Conservation (phyloP, 2,113 vertebrate species). For the Ceuthmochares aereus region DNA sequence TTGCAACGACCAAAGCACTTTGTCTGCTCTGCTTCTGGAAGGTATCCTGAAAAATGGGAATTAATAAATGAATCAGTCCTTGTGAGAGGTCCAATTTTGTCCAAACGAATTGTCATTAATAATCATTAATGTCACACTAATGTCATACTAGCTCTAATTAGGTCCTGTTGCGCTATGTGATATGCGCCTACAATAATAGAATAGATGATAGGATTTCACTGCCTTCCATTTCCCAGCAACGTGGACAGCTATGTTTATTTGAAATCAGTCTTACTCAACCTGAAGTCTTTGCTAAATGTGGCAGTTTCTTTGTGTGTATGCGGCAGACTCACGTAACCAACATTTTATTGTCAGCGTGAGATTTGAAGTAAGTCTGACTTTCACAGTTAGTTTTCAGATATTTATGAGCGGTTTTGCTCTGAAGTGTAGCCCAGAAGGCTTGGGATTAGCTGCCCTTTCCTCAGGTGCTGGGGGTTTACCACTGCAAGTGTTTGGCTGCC, state of each 20-base stretch:
- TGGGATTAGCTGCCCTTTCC: background rate
- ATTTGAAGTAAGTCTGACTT: background rate
- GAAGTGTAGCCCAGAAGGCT: background rate
- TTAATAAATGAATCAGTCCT: background rate
- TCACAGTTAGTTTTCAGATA: background rate
- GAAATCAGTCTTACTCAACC: background rate
- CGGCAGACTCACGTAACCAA: background rate
- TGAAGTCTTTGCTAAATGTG: background rate
- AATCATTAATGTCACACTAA: background rate
- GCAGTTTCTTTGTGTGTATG: accelerated
- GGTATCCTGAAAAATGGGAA: background rate
- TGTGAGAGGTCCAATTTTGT: background rate
- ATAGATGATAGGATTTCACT: background rate
- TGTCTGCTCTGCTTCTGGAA: background rate
- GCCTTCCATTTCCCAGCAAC: background rate
- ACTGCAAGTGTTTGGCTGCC: background rate
- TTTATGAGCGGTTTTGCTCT: background rate
- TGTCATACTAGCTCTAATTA: background rate
- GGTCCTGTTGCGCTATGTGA: background rate
- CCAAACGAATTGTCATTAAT: background rate
- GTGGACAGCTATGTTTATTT: background rate
- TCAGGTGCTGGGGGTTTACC: background rate
- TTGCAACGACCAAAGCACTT: background rate
- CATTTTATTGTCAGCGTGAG: background rate
- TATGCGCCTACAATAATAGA: background rate